Conservation (phyloP, 2,888 invertebrate genomes). For the Clepsis dumicolana region DNA sequence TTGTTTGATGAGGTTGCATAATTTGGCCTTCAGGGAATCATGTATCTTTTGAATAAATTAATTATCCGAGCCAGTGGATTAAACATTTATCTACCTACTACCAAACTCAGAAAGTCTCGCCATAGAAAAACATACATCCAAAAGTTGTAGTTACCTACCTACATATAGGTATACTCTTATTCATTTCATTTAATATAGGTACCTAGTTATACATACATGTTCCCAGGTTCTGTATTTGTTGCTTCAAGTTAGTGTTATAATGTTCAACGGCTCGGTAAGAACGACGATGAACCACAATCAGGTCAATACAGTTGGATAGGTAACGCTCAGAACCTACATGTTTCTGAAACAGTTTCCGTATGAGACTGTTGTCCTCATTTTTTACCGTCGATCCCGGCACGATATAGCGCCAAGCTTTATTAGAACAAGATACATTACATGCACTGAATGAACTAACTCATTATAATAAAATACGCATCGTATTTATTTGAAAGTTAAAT, state of each 20-base stretch:
- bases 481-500: slow-evolving; percentile 11
- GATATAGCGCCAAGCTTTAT: neutral
- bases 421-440: neutral
- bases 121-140: no score
- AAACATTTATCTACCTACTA: no score
- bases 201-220: neutral
- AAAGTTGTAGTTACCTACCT: no score
- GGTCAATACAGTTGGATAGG: slow-evolving; percentile 2
- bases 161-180: no score
- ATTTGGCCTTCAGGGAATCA: neutral
- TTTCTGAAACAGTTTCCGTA: neutral
- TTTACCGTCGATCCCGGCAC: neutral
- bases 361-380: slow-evolving; percentile 12
- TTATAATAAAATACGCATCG: slow-evolving; percentile 4
- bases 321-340: slow-evolving; percentile 6
- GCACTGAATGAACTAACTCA: neutral
- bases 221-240: neutral
- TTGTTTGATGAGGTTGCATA: neutral
- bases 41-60: neutral
- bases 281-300: slow-evolving; percentile 2
- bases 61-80: neutral
- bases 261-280: neutral
- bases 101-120: no score
- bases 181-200: no score
- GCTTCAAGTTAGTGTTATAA: no score